Evolutionary conservation across 2,797 vertebrate species (phyloP).

Genomic region (Astyanax mexicanus): DNA sequence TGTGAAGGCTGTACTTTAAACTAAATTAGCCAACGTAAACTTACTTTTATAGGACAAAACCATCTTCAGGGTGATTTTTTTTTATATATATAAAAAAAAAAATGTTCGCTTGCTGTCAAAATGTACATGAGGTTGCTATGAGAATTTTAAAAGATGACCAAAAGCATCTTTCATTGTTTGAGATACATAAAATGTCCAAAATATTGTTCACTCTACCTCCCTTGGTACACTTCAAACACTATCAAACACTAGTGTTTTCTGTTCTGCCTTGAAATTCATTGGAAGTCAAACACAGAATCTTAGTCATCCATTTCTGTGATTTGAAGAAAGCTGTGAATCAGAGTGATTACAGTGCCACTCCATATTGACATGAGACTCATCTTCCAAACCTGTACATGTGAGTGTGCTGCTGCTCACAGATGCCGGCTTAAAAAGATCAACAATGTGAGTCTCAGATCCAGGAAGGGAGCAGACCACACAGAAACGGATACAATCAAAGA

Average conservation of each 20-base stretch:
- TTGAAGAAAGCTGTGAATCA: neutral
- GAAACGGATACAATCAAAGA: conserved; percentile 39
- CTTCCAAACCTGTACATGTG: conserved; percentile 47
- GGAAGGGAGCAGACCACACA: conserved; percentile 18
- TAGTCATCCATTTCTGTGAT: conserved; percentile 15
- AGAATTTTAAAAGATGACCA: no score
- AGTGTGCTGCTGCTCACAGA: conserved; percentile 50
- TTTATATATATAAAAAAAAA: no score
- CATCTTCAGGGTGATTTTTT: no score
- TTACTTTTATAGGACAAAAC: no score
- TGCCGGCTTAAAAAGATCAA: conserved; percentile 38
- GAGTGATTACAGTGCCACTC: conserved; percentile 28
- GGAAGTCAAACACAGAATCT: neutral
- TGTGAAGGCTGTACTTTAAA: no score
- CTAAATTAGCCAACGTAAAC: no score
- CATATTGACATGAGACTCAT: conserved; percentile 46
- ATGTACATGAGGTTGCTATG: no score
- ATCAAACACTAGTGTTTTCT: neutral
- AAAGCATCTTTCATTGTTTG: no score
- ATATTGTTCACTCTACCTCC: no score
- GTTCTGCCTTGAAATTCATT: neutral
- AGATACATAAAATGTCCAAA: no score
- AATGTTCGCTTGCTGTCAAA: no score
- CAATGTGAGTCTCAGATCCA: conserved; percentile 25
- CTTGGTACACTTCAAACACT: neutral